A percentile compares a stretch with the other conserved stretches of the same genome.
Evolutionary conservation across 64 coral and sea anemone species (phyloP).

Genomic region (Stylophora pistillata): DNA sequence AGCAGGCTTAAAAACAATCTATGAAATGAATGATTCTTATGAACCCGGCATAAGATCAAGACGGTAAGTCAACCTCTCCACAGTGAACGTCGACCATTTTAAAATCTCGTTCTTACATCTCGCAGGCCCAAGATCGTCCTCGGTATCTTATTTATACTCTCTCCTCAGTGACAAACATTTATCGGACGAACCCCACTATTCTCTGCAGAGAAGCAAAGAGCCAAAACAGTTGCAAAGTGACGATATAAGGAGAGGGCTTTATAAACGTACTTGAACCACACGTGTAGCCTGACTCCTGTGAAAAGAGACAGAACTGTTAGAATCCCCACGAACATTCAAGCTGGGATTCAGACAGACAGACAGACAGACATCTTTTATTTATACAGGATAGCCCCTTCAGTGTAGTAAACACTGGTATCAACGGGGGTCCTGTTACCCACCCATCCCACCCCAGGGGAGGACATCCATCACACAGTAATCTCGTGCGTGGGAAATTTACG

Average conservation of each 20-base stretch:
- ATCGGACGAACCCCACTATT: neutral
- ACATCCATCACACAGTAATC: no score
- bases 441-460: no score
- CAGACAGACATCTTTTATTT: no score
- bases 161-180: neutral
- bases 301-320: neutral
- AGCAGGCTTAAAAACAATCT: no score
- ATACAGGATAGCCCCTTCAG: no score
- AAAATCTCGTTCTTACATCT: neutral
- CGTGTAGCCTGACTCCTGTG: slow-evolving; percentile 23
- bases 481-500: no score
- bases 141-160: neutral
- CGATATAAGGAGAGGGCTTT: neutral
- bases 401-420: no score
- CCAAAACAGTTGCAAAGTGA: neutral
- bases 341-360: no score
- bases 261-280: neutral
- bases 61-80: no score
- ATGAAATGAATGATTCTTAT: no score
- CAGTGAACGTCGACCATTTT: neutral
- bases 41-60: no score
- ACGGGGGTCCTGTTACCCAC: no score
- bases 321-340: neutral
- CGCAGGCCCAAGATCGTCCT: neutral
- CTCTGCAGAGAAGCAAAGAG: neutral